These are phyloP conservation scores for Pheosia tremula DNA, from an alignment of 2,888 invertebrate genomes.

Conservation along the genomic window DNA sequence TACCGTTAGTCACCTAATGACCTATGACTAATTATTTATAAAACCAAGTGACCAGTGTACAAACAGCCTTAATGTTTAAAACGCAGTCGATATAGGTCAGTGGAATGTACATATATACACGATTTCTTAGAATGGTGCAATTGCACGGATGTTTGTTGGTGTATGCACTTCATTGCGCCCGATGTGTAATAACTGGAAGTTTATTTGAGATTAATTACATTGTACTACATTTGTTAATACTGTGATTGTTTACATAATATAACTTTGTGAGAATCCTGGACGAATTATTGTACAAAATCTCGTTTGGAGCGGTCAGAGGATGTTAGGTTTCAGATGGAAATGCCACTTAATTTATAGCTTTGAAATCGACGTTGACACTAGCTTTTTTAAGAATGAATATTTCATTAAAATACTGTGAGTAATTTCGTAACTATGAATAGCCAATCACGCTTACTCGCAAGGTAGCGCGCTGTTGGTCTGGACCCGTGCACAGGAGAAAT, in stretches of 20 bases:
- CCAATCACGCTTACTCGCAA: too few relatives aligned
- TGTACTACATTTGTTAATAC: conserved; percentile 48
- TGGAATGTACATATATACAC: conserved; percentile 56
- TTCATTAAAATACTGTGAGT: too few relatives aligned
- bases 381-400: too few relatives aligned
- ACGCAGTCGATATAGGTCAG: conserved; percentile 73
- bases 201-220: conserved; percentile 58
- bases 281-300: background rate
- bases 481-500: too few relatives aligned
- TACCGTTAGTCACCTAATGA: too few relatives aligned
- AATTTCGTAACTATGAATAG: too few relatives aligned
- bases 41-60: conserved; percentile 1
- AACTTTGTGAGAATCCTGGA: conserved; percentile 11
- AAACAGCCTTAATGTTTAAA: conserved; percentile 60
- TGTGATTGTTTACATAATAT: conserved; percentile 25
- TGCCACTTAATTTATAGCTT: too few relatives aligned
- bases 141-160: conserved; percentile 73
- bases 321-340: background rate
- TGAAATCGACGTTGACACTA: too few relatives aligned
- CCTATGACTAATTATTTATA: too few relatives aligned
- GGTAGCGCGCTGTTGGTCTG: too few relatives aligned
- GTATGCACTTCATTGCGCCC: conserved; percentile 55
- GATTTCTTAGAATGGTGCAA: conserved; percentile 73
- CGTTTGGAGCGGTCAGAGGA: background rate
- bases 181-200: conserved; percentile 50